These are phyloP conservation scores for Oxyura jamaicensis DNA, from an alignment of 2,113 vertebrate genomes.

Conservation along the genomic window DNA sequence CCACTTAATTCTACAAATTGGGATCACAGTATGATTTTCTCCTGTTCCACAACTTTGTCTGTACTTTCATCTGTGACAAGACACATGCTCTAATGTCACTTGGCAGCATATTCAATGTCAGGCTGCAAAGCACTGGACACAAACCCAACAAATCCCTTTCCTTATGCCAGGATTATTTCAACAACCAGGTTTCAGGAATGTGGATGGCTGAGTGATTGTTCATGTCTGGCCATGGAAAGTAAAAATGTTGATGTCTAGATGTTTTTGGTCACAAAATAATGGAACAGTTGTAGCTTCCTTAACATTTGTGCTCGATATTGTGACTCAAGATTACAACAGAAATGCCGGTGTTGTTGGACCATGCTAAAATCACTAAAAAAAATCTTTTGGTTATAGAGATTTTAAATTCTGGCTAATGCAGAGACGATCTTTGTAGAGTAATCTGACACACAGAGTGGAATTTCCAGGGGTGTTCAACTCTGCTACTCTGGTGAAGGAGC, in stretches of 20 bases:
- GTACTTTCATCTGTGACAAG: not conserved
- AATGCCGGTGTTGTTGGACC: accelerated
- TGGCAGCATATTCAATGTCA: not conserved
- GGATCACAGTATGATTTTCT: not conserved
- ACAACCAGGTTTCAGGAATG: not conserved
- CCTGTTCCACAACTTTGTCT: not conserved
- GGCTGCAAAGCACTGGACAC: not conserved
- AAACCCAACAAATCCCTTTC: not conserved
- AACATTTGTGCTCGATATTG: not conserved
- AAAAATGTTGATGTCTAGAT: not conserved
- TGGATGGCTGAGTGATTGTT: not conserved
- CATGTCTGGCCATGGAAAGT: not conserved
- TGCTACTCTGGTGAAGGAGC: not conserved
- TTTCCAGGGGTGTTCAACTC: not conserved
- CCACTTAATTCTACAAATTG: accelerated
- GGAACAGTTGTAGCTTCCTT: not conserved
- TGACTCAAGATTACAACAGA: not conserved
- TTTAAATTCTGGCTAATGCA: not conserved
- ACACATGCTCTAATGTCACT: not conserved
- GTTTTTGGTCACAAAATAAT: not conserved
- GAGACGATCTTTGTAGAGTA: not conserved
- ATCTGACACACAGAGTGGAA: not conserved
- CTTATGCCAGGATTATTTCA: not conserved
- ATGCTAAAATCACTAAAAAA: not conserved
- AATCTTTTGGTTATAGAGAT: not conserved